Conservation (phyloP, 2,113 vertebrate species). For the Oryzias celebensis region DNA sequence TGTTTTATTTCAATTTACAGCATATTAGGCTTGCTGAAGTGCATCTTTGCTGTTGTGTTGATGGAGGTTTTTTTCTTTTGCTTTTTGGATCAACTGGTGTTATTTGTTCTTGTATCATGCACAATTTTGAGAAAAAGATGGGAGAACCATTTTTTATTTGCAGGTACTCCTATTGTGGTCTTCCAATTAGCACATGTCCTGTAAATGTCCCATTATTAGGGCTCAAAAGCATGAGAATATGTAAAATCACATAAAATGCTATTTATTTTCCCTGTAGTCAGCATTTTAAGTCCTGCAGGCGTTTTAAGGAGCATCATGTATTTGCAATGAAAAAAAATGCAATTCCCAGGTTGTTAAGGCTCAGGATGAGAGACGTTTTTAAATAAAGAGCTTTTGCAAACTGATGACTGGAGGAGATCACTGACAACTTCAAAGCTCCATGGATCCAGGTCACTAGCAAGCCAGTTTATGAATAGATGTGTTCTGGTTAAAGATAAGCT, state of each 20-base stretch:
- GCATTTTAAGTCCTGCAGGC: conserved; percentile 59
- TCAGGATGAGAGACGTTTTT: conserved; percentile 48
- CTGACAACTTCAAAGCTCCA: conserved; percentile 69
- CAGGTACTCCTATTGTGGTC: too few species aligned
- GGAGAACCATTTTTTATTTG: too few species aligned
- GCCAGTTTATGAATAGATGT: conserved; percentile 52
- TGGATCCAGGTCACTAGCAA: conserved; percentile 71
- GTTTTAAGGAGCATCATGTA: conserved; percentile 43
- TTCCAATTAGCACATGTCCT: too few species aligned
- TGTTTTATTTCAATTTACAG: too few species aligned
- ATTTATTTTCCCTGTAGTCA: conserved; percentile 59
- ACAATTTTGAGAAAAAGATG: too few species aligned
- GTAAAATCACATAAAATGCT: conserved; percentile 22
- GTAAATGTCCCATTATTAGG: too few species aligned
- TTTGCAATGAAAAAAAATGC: conserved; percentile 40
- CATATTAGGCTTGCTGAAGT: too few species aligned
- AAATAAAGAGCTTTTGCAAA: conserved; percentile 67
- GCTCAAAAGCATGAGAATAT: background rate
- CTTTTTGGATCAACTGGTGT: too few species aligned
- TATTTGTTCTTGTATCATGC: too few species aligned
- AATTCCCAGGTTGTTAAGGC: conserved; percentile 57
- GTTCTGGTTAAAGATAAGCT: conserved; percentile 54
- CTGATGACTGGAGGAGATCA: conserved; percentile 68
- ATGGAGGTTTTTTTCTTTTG: too few species aligned
- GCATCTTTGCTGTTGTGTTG: too few species aligned